Evolutionary conservation across 2,797 vertebrate genomes (phyloP), one percentile per base, ranked within the genome.

Genomic region (Jordanella pulchra): DNA sequence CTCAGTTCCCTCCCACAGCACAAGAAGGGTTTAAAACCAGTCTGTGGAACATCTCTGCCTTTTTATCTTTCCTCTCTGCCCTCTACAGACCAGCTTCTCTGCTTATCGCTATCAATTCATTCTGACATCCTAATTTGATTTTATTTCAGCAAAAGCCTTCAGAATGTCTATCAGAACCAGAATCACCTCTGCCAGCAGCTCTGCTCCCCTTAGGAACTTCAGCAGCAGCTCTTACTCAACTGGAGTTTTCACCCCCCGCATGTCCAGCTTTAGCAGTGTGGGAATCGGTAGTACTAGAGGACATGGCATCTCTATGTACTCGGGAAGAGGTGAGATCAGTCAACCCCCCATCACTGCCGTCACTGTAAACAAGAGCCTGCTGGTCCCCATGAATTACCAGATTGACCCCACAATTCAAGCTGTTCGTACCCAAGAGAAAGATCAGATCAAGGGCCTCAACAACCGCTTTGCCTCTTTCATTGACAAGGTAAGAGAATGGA

Each of bases 371-470:
- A 88, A 74, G 79, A 95, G 78, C 84, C 94, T 98, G 78, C 92
- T 98, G 78, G 86, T 53, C 0, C 96, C 96, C 1, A 10, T 94
- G 25, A 82, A 88, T 0, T 2, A 93, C 0, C 80, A 87, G 48
- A 84, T 95, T 3, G 93, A 93, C 79, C 93, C 92, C n/a, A 70
- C 2, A 0, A 73, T 98, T 75, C 96, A 96, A 72, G 84, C 66
- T 0, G 92, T 96, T 21, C 92, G 94, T 53, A 93, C 71, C 69
- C 88, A 96, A 67, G 97, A 98, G 90, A 97, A 97, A 86, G 95
- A 98, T 48, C 94, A 98, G 88, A 97, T 99, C 88, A 97, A 97
- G 93, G 84, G 10, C 0, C 96, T 98, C 65, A 99, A 98, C 92
- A 95, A 98, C 86, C 95, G 92, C 28, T 99, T 99, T 17, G 96